These are phyloP conservation scores for Anagrus nilaparvatae DNA, from an alignment of 1,140 invertebrate genomes.

Conservation along the genomic window DNA sequence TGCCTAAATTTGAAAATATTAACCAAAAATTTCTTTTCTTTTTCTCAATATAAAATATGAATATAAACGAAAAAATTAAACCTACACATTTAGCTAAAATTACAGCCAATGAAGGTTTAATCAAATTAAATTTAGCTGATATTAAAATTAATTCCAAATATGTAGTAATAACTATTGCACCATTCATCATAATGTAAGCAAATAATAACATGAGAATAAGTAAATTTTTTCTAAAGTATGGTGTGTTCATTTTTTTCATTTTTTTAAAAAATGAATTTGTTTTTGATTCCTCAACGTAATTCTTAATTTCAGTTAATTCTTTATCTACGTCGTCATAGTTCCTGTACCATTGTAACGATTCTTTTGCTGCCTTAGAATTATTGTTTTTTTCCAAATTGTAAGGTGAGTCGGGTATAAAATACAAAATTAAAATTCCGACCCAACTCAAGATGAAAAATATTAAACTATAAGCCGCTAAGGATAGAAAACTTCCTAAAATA, in stretches of 20 bases:
- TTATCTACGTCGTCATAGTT: not conserved
- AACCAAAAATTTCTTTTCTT: constrained; percentile 59
- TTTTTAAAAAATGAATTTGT: not conserved
- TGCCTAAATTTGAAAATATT: constrained; percentile 46
- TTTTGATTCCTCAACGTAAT: not conserved
- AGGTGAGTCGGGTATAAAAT: constrained; percentile 61
- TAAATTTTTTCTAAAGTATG: constrained; percentile 50
- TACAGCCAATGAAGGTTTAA: constrained; percentile 41
- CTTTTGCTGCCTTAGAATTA: constrained; percentile 45
- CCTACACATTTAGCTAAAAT: constrained; percentile 58
- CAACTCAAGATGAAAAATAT: constrained; percentile 34
- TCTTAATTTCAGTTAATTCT: constrained; percentile 1
- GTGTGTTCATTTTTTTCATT: too few species aligned
- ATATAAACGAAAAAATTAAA: too few species aligned
- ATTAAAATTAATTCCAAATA: constrained; percentile 64
- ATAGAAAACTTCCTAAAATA: constrained; percentile 47
- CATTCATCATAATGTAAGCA: constrained; percentile 62
- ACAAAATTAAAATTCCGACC: too few species aligned
- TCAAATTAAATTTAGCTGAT: constrained; percentile 40
- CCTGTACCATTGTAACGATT: constrained; percentile 26
- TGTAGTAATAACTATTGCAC: constrained; percentile 60
- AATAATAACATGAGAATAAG: constrained; percentile 53
- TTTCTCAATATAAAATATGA: constrained; percentile 56
- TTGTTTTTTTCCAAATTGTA: constrained; percentile 51
- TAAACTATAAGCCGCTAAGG: constrained; percentile 43